Evolutionary conservation across 2,797 vertebrate species (phyloP).

Genomic region (Poecile montanus): DNA sequence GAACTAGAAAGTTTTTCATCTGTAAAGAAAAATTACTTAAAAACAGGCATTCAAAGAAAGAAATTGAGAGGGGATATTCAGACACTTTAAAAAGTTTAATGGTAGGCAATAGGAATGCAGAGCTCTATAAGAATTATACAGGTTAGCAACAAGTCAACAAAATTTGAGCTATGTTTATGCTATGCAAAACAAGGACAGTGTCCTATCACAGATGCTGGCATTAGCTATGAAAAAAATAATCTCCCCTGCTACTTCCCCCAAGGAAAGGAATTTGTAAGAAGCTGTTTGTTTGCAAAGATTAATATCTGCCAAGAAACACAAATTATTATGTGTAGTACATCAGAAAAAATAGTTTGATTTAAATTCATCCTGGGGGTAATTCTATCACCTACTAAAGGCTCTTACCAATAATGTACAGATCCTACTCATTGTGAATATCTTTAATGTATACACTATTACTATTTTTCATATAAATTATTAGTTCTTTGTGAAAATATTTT

Average conservation of each 20-base stretch:
- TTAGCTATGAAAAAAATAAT: neutral
- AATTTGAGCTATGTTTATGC: neutral
- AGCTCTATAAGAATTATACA: neutral
- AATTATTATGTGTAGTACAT: neutral
- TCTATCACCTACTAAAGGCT: neutral
- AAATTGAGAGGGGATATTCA: neutral
- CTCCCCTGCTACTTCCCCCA: neutral
- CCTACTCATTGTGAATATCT: neutral
- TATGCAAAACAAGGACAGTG: neutral
- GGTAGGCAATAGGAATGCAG: neutral
- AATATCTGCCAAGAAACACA: neutral
- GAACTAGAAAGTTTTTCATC: neutral
- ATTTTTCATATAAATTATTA: neutral
- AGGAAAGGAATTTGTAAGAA: neutral
- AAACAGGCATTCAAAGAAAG: neutral
- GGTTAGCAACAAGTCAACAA: neutral
- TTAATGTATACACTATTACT: neutral
- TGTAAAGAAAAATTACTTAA: neutral
- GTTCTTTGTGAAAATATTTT: neutral
- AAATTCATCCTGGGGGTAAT: neutral
- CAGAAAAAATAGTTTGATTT: neutral
- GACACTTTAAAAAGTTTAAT: neutral
- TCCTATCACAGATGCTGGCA: neutral
- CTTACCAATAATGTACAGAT: neutral
- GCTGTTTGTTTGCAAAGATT: neutral